Evolutionary conservation across 92 coral and sea anemone species (phyloP).

Genomic region (Phenganax marumi): DNA sequence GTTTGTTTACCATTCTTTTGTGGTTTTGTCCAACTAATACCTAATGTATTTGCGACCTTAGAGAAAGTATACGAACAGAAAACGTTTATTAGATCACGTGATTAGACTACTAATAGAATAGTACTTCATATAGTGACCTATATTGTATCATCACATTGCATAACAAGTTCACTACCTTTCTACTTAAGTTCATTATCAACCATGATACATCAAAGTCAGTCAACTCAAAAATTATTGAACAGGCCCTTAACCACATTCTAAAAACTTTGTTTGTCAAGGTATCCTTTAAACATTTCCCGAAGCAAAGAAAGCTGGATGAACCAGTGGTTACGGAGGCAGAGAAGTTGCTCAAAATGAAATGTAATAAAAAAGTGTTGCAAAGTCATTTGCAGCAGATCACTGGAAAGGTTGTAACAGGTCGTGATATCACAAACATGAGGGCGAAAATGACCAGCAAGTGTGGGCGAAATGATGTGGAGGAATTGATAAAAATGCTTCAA

Average conservation of each 20-base stretch:
- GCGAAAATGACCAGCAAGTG: not conserved
- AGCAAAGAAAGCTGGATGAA: constrained; percentile 10
- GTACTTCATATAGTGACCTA: no score
- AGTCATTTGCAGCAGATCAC: constrained; percentile 17
- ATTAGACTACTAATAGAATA: no score
- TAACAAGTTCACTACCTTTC: no score
- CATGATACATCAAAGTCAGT: no score
- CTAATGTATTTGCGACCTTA: not conserved
- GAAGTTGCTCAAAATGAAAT: constrained; percentile 13
- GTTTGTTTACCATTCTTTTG: not conserved
- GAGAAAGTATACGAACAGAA: no score
- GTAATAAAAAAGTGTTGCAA: constrained; percentile 18
- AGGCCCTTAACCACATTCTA: not conserved
- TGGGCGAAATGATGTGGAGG: not conserved
- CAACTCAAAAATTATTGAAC: no score
- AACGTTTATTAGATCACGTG: no score
- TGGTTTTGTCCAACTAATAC: not conserved
- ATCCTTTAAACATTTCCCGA: not conserved
- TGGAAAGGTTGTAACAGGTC: constrained; percentile 1
- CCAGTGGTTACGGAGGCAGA: not conserved
- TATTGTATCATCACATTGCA: no score
- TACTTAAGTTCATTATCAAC: no score
- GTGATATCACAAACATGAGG: constrained; percentile 6
- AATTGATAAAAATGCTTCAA: no score
- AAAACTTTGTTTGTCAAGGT: not conserved